Evolutionary conservation across 2,797 vertebrate genomes (phyloP).

Genomic region (Cuculus canorus): DNA sequence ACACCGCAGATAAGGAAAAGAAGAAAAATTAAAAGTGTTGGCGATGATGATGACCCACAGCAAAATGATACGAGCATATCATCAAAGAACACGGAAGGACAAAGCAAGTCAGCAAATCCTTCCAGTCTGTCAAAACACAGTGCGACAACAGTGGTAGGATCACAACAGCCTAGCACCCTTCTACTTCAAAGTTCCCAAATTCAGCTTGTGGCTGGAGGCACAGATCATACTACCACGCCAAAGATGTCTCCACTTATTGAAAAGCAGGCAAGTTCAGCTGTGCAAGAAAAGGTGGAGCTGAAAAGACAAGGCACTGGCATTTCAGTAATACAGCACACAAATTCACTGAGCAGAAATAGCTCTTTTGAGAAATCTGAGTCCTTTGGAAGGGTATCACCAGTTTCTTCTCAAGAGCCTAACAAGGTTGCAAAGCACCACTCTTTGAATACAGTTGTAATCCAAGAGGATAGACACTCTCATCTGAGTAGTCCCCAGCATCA

Average conservation of each 20-base stretch:
- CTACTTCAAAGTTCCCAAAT: constrained; percentile 84
- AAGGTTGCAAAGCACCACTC: constrained; percentile 72
- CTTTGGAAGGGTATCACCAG: constrained; percentile 83
- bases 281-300: constrained; percentile 84
- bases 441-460: constrained; percentile 70
- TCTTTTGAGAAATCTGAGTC: constrained; percentile 92
- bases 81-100: constrained; percentile 83
- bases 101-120: constrained; percentile 69
- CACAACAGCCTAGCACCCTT: constrained; percentile 78
- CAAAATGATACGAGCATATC: constrained; percentile 83
- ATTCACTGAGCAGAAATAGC: constrained; percentile 91
- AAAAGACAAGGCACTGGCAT: constrained; percentile 94
- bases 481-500: constrained; percentile 71
- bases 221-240: constrained; percentile 78
- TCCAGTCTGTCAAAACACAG: constrained; percentile 75
- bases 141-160: constrained; percentile 59
- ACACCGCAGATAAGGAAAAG: constrained; percentile 92
- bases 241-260: constrained; percentile 83
- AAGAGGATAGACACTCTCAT: constrained; percentile 70
- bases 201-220: constrained; percentile 82
- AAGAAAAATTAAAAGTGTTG: constrained; percentile 98
- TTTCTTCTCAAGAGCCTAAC: constrained; percentile 81
- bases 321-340: constrained; percentile 98
- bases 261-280: constrained; percentile 76
- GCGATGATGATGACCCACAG: constrained; percentile 94